Conservation (phyloP, 2,888 invertebrate genomes). For the Eupithecia exiguata region DNA sequence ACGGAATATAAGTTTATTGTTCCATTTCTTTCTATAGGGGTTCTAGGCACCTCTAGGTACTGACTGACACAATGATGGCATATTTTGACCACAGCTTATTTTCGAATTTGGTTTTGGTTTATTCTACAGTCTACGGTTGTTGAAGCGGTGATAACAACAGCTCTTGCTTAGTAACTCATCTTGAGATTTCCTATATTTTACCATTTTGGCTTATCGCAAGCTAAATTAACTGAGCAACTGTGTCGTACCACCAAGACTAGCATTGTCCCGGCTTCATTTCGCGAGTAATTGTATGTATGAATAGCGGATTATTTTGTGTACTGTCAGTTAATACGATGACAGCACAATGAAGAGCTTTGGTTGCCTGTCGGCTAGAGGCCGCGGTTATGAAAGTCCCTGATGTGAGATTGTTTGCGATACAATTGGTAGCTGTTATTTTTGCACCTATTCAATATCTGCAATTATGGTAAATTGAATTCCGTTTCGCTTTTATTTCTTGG, state of each 20-base stretch:
- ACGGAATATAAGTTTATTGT: neutral
- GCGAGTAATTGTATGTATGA: slow-evolving; percentile 74
- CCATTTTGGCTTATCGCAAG: slow-evolving; percentile 58
- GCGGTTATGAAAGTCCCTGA: slow-evolving; percentile 61
- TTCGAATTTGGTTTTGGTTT: neutral
- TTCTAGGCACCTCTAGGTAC: too few species aligned
- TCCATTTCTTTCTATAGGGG: neutral
- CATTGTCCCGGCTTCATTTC: slow-evolving; percentile 68
- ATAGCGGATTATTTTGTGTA: slow-evolving; percentile 79
- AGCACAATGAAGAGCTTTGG: slow-evolving; percentile 77
- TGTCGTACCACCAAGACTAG: slow-evolving; percentile 62
- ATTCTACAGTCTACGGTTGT: neutral
- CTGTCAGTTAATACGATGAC: slow-evolving; percentile 79
- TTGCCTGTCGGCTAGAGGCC: slow-evolving; percentile 65
- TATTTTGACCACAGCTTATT: neutral
- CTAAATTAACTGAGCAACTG: slow-evolving; percentile 65
- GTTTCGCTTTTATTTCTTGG: slow-evolving; percentile 8
- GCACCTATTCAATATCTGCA: slow-evolving; percentile 28
- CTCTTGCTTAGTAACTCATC: neutral
- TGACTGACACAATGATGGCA: neutral
- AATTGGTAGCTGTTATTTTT: slow-evolving; percentile 36
- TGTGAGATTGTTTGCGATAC: slow-evolving; percentile 51
- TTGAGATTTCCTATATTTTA: neutral
- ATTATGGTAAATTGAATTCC: slow-evolving; percentile 26
- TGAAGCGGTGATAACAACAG: neutral